Conservation (phyloP, 2,797 vertebrate species). For the Anguilla anguilla region DNA sequence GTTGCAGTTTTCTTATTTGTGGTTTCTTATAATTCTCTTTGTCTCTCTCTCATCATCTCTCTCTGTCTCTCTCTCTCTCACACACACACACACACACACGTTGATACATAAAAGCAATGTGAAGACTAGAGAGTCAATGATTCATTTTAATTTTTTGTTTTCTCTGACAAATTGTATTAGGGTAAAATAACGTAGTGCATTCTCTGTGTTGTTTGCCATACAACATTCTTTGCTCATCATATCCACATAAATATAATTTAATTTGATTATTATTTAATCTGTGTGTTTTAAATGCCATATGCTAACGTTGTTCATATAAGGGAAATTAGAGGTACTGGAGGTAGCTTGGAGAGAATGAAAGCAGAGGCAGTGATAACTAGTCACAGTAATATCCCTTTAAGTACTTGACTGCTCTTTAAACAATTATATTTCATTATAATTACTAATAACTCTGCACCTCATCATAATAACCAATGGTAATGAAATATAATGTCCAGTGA, state of each 20-base stretch:
- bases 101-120: neutral
- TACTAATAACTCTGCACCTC: slow-evolving; percentile 64
- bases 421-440: slow-evolving; percentile 57
- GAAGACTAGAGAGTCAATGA: too few species aligned
- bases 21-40: neutral
- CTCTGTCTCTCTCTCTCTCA: neutral
- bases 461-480: slow-evolving; percentile 62
- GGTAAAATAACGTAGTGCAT: too few species aligned
- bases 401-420: slow-evolving; percentile 42
- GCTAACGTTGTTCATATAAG: neutral
- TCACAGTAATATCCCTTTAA: slow-evolving; percentile 37
- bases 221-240: neutral
- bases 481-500: slow-evolving; percentile 82
- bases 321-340: slow-evolving; percentile 8
- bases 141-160: too few species aligned
- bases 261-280: neutral
- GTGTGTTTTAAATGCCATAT: neutral
- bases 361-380: neutral
- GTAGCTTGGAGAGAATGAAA: neutral
- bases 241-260: neutral
- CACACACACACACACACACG: neutral
- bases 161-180: too few species aligned
- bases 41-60: neutral
- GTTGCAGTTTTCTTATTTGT: neutral
- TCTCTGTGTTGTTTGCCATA: too few species aligned